phyloP scores from a whole-genome alignment of 2,797 vertebrate genomes.

The Acrocephalus scirpaceus region DNA sequence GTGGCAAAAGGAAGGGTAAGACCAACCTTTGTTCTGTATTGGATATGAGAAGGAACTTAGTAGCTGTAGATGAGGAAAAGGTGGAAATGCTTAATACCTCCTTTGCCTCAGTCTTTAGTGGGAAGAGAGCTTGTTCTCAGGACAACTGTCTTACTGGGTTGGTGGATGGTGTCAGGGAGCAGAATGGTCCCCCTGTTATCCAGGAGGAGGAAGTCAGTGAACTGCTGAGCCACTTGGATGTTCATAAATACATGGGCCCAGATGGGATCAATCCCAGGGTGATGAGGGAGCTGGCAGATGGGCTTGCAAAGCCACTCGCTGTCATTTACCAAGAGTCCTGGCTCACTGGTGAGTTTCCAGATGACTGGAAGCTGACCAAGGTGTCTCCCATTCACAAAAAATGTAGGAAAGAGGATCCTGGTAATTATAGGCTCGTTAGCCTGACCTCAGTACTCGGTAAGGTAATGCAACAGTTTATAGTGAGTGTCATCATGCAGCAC shows the following conservation, averaged over 20 bases:
- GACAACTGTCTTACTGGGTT: background rate
- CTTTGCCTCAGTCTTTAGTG: background rate
- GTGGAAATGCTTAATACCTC: background rate
- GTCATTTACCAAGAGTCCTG: background rate
- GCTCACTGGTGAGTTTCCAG: background rate
- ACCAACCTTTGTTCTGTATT: background rate
- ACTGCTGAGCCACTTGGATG: background rate
- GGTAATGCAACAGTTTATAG: background rate
- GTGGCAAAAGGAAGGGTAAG: background rate
- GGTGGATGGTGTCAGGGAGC: background rate
- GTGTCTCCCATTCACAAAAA: background rate
- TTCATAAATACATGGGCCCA: background rate
- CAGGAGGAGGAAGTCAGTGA: background rate
- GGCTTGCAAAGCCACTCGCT: background rate
- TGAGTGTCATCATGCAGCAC: background rate
- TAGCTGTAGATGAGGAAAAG: background rate
- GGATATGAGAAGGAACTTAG: background rate
- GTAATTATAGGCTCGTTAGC: background rate
- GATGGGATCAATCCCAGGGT: background rate
- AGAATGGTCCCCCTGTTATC: background rate
- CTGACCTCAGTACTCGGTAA: background rate
- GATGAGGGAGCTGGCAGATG: background rate
- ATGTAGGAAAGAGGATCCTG: background rate
- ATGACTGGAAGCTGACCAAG: background rate
- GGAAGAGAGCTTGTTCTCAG: background rate